Conservation (phyloP, 2,888 invertebrate species). For the Latheticus oryzae region DNA sequence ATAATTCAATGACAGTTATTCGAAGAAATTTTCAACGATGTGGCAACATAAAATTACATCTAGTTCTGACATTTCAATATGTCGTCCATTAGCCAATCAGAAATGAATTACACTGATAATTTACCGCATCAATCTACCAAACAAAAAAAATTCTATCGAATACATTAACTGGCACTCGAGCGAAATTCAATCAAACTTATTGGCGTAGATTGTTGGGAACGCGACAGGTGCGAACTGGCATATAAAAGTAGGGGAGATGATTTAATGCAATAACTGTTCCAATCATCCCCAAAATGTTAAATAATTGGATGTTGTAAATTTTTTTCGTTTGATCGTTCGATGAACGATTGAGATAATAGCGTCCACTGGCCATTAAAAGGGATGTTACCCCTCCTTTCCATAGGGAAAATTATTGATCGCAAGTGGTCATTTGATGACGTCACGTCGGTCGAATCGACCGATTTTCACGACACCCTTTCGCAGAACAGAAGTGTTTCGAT, state of each 20-base stretch:
- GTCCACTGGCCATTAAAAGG: slow-evolving; percentile 45
- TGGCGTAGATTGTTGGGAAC: slow-evolving; percentile 45
- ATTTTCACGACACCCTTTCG: slow-evolving; percentile 45
- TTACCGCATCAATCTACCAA: too few relatives aligned
- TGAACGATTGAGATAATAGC: slow-evolving; percentile 42
- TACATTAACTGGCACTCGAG: slow-evolving; percentile 24
- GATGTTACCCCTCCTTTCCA: slow-evolving; percentile 34
- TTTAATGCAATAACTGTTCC: slow-evolving; percentile 12
- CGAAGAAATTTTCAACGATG: too few relatives aligned
- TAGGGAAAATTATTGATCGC: slow-evolving; percentile 64
- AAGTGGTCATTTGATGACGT: slow-evolving; percentile 62
- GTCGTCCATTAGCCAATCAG: too few relatives aligned
- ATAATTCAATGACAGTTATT: too few relatives aligned
- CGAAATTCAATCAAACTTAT: slow-evolving; percentile 42
- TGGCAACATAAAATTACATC: too few relatives aligned
- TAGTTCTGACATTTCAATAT: too few relatives aligned
- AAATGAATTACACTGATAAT: too few relatives aligned
- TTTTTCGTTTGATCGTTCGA: slow-evolving; percentile 31
- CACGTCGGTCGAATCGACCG: slow-evolving; percentile 63
- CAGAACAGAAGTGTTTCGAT: slow-evolving; percentile 35
- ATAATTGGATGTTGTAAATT: slow-evolving; percentile 16
- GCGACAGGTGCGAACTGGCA: slow-evolving; percentile 46
- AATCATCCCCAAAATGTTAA: slow-evolving; percentile 7
- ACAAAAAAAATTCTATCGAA: too few relatives aligned
- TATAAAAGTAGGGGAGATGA: slow-evolving; percentile 11